Evolutionary conservation across 2,797 vertebrate species (phyloP), one percentile per base, ranked within the genome.

Genomic region (Sebastiscus albofasciatus): DNA sequence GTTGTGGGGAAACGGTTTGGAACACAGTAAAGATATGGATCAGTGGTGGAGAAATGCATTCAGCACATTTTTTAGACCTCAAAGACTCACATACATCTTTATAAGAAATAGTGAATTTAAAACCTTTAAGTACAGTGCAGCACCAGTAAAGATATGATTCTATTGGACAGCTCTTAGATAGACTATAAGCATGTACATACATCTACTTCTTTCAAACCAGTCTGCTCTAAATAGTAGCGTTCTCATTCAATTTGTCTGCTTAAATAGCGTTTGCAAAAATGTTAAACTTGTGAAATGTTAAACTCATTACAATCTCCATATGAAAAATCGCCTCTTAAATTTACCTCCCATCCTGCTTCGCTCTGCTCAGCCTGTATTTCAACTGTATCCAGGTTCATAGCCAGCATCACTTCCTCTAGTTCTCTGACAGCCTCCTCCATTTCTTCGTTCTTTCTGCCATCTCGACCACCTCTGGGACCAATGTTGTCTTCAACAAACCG

Each of bases 401-500:
- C 97, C 87, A 98, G 89, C 91, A 98, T 93, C 61, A 78, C 0
- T 1, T 85, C 71, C 8, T 96, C 95, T 67, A 97, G 16, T 59
- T 66, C 82, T 64, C 31, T 80, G 67, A 93, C 22, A 26, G 18
- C 77, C 10, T 93, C 84, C 36, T 94, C 85, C 61, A 11, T 89
- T 46, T 73, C 31, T 11, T 0, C 39, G 20, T 61, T 74, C 24
- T 73, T 85, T 8, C 3, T 80, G 27, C 16, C 39, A 36, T 81
- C 75, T 75, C 13, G 67, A 13, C 6, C 26, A 42, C 6, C 79
- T 86, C 59, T 71, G 56, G 31, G 42, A 60, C 70, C 79, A 5
- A 92, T 94, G 29, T 94, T 89, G 82, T 96, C 96, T 8, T 97
- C 97, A 68, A 99, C 94, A 27, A 97, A 89, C 46, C 97, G 95